Evolutionary conservation across 2,888 invertebrate species (phyloP).

Genomic region (Melanotus villosus): DNA sequence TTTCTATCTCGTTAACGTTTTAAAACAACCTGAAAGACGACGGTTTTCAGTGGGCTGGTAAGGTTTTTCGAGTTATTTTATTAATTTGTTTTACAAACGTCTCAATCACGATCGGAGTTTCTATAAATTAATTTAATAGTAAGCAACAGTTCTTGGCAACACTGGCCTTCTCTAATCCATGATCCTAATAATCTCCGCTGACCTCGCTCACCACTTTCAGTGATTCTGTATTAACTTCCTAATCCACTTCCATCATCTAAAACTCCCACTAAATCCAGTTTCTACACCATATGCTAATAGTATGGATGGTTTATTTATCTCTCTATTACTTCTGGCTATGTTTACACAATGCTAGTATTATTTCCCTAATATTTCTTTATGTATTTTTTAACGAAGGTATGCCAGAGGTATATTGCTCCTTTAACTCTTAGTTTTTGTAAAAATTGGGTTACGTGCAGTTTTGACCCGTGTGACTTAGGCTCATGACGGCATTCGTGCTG

Average conservation of each 20-base stretch:
- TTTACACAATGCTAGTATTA: too few relatives aligned
- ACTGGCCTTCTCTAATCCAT: constrained; percentile 19
- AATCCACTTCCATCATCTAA: constrained; percentile 14
- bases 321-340: too few relatives aligned
- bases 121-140: constrained; percentile 15
- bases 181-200: constrained; percentile 9
- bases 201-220: constrained; percentile 17
- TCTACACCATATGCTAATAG: too few relatives aligned
- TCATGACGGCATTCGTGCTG: too few relatives aligned
- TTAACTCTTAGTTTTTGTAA: too few relatives aligned
- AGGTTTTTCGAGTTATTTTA: background rate
- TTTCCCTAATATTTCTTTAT: too few relatives aligned
- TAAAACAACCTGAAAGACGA: background rate
- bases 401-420: too few relatives aligned
- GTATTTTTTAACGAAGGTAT: too few relatives aligned
- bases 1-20: background rate
- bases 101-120: background rate
- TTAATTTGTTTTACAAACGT: background rate
- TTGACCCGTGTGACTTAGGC: too few relatives aligned
- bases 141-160: background rate
- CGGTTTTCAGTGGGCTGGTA: background rate
- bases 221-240: constrained; percentile 14
- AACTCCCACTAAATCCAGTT: constrained; percentile 9
- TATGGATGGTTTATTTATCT: too few relatives aligned
- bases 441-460: too few relatives aligned